Evolutionary conservation across 2,113 vertebrate genomes (phyloP).

Genomic region (Archocentrus centrarchus): DNA sequence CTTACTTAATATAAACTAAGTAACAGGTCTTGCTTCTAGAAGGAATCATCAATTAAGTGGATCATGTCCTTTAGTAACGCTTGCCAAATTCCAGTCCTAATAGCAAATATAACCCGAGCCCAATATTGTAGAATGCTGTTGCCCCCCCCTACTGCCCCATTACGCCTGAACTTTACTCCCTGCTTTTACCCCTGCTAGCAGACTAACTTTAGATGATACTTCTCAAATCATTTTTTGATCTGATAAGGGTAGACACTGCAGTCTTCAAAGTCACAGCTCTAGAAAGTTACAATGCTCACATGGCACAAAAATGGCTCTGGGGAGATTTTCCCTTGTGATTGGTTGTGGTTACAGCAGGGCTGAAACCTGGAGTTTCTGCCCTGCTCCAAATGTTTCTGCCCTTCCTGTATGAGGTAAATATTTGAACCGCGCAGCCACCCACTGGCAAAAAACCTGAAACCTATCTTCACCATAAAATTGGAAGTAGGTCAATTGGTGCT

Average conservation of each 20-base stretch:
- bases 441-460: slow-evolving; percentile 58
- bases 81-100: neutral
- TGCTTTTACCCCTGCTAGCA: neutral
- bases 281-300: slow-evolving; percentile 23
- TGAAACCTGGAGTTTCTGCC: slow-evolving; percentile 26
- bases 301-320: slow-evolving; percentile 19
- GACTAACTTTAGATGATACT: neutral
- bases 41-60: neutral
- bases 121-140: neutral
- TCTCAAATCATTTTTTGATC: slow-evolving; percentile 21
- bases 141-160: too few species aligned
- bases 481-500: slow-evolving; percentile 65
- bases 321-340: slow-evolving; percentile 44
- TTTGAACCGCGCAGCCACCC: slow-evolving; percentile 31
- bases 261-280: slow-evolving; percentile 40
- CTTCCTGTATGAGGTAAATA: slow-evolving; percentile 55
- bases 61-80: neutral
- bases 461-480: slow-evolving; percentile 53
- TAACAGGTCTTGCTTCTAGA: neutral
- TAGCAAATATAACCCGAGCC: neutral
- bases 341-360: slow-evolving; percentile 46
- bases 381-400: slow-evolving; percentile 41
- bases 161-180: neutral
- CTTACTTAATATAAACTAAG: too few species aligned
- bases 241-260: slow-evolving; percentile 34